Conservation (phyloP, 2,113 vertebrate species). For the Amia ocellicauda region DNA sequence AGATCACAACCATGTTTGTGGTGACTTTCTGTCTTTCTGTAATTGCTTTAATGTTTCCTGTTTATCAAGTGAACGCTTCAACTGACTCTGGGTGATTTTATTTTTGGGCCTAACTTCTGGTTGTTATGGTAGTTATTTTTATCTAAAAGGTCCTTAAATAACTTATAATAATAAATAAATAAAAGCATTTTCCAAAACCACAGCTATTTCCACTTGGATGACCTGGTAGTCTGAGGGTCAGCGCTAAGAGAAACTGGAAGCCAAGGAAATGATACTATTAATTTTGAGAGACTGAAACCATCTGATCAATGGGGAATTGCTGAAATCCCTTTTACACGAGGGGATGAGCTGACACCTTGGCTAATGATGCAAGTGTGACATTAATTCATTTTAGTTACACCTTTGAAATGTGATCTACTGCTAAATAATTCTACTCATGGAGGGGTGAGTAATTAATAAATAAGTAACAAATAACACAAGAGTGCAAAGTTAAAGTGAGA, state of each 20-base stretch:
- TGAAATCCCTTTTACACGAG: no score
- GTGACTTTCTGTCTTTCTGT: conserved; percentile 5
- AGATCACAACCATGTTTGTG: neutral
- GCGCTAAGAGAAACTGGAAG: neutral
- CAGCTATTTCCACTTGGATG: neutral
- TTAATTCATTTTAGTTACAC: neutral
- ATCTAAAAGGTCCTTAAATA: neutral
- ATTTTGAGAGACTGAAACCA: neutral
- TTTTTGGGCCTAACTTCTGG: neutral
- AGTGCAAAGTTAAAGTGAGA: no score
- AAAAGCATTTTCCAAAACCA: neutral
- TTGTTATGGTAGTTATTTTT: neutral
- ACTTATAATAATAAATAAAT: neutral
- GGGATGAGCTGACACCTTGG: neutral
- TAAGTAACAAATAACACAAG: no score
- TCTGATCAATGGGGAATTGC: no score
- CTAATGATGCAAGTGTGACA: neutral
- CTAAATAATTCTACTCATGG: no score
- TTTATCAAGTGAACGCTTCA: conserved; percentile 6
- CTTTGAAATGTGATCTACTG: no score
- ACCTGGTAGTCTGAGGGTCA: neutral
- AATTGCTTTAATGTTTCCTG: conserved; percentile 10
- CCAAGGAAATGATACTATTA: neutral
- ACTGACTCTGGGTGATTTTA: neutral
- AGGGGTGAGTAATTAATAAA: no score